phyloP scores from a whole-genome alignment of 2,888 invertebrate genomes.

The Andrena trimmerana region DNA sequence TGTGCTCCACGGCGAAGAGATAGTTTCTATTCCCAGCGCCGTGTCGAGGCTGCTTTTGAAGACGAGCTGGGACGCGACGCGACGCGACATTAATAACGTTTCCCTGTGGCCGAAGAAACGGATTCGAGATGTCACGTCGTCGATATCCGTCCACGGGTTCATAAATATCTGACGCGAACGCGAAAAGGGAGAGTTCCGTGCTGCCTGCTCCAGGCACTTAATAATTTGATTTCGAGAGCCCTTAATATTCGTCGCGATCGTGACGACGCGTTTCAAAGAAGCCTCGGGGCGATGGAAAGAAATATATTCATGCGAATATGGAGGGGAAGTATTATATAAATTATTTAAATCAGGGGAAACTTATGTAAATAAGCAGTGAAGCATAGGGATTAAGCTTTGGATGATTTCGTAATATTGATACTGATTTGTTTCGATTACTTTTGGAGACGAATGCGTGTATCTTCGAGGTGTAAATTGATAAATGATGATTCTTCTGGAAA shows the following conservation, averaged over 20 bases:
- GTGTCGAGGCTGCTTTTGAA: conserved; percentile 13
- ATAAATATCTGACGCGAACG: conserved; percentile 25
- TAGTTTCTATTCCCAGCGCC: conserved; percentile 18
- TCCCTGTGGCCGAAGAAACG: conserved; percentile 35
- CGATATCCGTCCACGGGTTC: conserved; percentile 53
- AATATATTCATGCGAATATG: neutral
- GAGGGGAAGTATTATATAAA: too few relatives aligned
- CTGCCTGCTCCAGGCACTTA: neutral
- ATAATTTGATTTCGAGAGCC: conserved; percentile 14
- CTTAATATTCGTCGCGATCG: conserved; percentile 3
- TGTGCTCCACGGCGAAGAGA: conserved; percentile 22
- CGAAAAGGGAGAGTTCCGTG: neutral
- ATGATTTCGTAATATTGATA: too few relatives aligned
- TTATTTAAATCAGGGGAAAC: neutral
- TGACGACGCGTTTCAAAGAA: neutral
- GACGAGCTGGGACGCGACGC: conserved; percentile 17
- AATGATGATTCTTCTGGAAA: too few relatives aligned
- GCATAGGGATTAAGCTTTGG: too few relatives aligned
- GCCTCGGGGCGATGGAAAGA: neutral
- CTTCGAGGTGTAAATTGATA: too few relatives aligned
- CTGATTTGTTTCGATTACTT: too few relatives aligned
- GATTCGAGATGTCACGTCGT: conserved; percentile 41
- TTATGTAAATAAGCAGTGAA: neutral
- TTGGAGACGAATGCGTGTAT: too few relatives aligned
- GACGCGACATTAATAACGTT: conserved; percentile 51